Base-by-base conservation (phyloP, 1,140 invertebrate genomes). In the Galendromus occidentalis region DNA sequence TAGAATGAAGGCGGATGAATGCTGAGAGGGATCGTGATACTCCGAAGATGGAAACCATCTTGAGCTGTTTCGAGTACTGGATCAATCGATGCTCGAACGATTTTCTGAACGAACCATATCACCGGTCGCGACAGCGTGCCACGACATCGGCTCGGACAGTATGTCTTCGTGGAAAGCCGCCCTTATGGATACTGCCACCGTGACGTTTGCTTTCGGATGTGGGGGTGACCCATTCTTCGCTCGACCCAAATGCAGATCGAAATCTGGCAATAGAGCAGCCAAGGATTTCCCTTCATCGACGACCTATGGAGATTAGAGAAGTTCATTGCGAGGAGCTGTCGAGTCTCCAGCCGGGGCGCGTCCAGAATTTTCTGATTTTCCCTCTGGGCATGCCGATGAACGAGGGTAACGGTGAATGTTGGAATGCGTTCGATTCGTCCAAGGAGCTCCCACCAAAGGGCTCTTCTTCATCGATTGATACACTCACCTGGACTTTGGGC, bases 331-430 rank as follows among this genome's bases (percentile, higher is more conserved):
- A 64, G 28, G 42, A 64, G 69, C 71, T 33, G 67, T 70, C 14
- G 45, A 64, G 64, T 72, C 70, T 20, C 65, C 69, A 28, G n/a
- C 67, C 65, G 4, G 75, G 68, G 69, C 74, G 75, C n/a, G n/a
- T n/a, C n/a, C n/a, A n/a, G n/a, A n/a, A n/a, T n/a, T n/a, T n/a
- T n/a, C n/a, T n/a, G n/a, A n/a, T n/a, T n/a, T n/a, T n/a, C n/a
- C n/a, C n/a, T n/a, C n/a, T n/a, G n/a, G n/a, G n/a, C n/a, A n/a
- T n/a, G n/a, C n/a, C n/a, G n/a, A n/a, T n/a, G n/a, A n/a, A n/a
- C n/a, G n/a, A n/a, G n/a, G n/a, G n/a, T n/a, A n/a, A n/a, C n/a
- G n/a, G n/a, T n/a, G n/a, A n/a, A n/a, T n/a, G n/a, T n/a, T n/a
- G n/a, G n/a, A n/a, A n/a, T n/a, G n/a, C n/a, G n/a, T n/a, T n/a